A percentile compares a stretch with the other conserved stretches of the same genome.
phyloP scores from a whole-genome alignment of 2,113 vertebrate species.

The Sterrhoptilus dennistouni region DNA sequence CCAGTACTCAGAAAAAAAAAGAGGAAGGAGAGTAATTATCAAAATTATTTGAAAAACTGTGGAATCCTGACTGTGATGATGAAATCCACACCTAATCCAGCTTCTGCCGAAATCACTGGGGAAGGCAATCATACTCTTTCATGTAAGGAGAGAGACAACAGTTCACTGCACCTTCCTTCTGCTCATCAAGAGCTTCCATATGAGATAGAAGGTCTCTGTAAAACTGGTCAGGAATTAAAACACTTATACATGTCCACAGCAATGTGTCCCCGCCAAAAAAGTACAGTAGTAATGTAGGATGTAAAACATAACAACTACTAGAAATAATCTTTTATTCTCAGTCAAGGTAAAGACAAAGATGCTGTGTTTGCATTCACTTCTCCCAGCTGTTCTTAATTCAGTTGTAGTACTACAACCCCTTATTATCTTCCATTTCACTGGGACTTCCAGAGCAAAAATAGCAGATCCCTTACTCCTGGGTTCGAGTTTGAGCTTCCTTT shows the following conservation, averaged over 20 bases:
- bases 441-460: neutral
- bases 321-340: neutral
- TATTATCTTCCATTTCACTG: neutral
- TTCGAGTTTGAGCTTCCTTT: neutral
- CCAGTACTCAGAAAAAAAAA: neutral
- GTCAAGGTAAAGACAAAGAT: neutral
- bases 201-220: neutral
- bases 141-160: neutral
- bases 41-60: neutral
- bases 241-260: neutral
- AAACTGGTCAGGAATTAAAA: neutral
- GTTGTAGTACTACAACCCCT: neutral
- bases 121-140: neutral
- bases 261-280: neutral
- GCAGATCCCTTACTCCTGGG: neutral
- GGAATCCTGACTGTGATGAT: neutral
- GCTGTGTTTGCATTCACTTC: accelerated
- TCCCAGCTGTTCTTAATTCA: neutral
- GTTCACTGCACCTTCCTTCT: neutral
- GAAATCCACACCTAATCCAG: neutral
- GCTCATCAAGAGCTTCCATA: neutral
- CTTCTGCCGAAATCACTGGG: neutral
- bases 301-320: neutral
- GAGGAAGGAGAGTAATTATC: neutral
- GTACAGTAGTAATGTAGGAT: neutral